Conservation (phyloP, 2,888 invertebrate genomes). For the Charanyca ferruginea region DNA sequence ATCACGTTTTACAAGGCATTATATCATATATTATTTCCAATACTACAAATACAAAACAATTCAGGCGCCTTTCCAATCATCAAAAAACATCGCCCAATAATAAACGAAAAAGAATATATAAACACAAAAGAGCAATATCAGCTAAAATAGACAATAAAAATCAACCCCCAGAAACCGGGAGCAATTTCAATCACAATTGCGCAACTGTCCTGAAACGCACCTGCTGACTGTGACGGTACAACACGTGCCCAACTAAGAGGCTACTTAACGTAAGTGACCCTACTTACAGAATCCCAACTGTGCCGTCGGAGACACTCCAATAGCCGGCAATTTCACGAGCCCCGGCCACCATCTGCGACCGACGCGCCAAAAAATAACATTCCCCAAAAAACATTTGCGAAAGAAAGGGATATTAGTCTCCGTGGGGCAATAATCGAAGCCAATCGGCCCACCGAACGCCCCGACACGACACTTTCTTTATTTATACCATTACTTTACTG, state of each 20-base stretch:
- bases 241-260: slow-evolving; percentile 88
- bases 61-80: slow-evolving; percentile 1
- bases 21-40: neutral
- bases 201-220: slow-evolving; percentile 78
- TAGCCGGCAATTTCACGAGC: slow-evolving; percentile 83
- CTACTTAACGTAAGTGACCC: slow-evolving; percentile 90
- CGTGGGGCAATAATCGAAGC: slow-evolving; percentile 90
- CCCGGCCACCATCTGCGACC: slow-evolving; percentile 88
- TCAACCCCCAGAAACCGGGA: slow-evolving; percentile 76
- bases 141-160: slow-evolving; percentile 76
- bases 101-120: slow-evolving; percentile 35
- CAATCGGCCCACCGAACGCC: slow-evolving; percentile 87
- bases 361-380: slow-evolving; percentile 89
- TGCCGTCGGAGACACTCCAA: slow-evolving; percentile 76
- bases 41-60: neutral
- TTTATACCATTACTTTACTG: slow-evolving; percentile 83
- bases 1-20: too few species aligned
- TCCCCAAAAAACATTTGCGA: slow-evolving; percentile 88
- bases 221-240: slow-evolving; percentile 81
- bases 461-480: slow-evolving; percentile 85
- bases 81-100: slow-evolving; percentile 18
- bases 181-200: slow-evolving; percentile 87
- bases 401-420: slow-evolving; percentile 91
- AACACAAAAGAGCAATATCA: slow-evolving; percentile 69
- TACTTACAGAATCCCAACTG: slow-evolving; percentile 80